These are phyloP conservation scores for Sebastes miniatus DNA, from an alignment of 2,797 vertebrate genomes.

Conservation along the genomic window DNA sequence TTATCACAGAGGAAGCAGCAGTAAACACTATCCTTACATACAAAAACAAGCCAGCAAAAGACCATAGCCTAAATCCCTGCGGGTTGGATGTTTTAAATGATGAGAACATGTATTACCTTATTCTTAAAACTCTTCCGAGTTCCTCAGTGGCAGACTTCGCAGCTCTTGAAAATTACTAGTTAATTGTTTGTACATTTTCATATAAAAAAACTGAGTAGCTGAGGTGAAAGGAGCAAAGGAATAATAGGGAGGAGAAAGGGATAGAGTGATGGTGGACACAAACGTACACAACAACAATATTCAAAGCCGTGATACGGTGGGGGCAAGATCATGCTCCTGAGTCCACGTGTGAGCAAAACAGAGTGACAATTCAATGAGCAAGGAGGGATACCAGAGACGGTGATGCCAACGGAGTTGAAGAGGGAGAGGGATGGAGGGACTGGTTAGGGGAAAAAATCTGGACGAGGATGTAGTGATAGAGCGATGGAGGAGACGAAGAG, in stretches of 20 bases:
- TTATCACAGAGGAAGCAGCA: conserved; percentile 54
- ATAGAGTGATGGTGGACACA: conserved; percentile 35
- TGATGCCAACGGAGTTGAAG: conserved; percentile 8
- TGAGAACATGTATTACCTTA: conserved; percentile 50
- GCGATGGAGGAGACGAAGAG: conserved; percentile 15
- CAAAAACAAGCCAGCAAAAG: conserved; percentile 51
- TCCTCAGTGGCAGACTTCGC: conserved; percentile 59
- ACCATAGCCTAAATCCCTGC: conserved; percentile 57
- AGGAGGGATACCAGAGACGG: conserved; percentile 19
- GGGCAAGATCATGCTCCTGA: conserved; percentile 74
- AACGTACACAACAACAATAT: conserved; percentile 59
- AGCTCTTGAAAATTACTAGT: conserved; percentile 55
- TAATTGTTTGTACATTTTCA: conserved; percentile 53
- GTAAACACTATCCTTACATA: conserved; percentile 53
- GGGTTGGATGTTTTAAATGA: conserved; percentile 56
- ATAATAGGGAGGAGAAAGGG: neutral
- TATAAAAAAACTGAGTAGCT: conserved; percentile 26
- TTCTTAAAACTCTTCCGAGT: conserved; percentile 45
- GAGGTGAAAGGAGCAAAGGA: conserved; percentile 24
- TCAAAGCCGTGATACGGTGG: conserved; percentile 49
- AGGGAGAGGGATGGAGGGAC: conserved; percentile 35
- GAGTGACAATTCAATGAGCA: conserved; percentile 18
- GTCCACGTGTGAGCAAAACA: conserved; percentile 60
- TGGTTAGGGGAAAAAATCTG: conserved; percentile 32
- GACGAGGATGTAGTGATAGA: conserved; percentile 33